Conservation (phyloP, 2,113 vertebrate species). For the Helogale parvula region DNA sequence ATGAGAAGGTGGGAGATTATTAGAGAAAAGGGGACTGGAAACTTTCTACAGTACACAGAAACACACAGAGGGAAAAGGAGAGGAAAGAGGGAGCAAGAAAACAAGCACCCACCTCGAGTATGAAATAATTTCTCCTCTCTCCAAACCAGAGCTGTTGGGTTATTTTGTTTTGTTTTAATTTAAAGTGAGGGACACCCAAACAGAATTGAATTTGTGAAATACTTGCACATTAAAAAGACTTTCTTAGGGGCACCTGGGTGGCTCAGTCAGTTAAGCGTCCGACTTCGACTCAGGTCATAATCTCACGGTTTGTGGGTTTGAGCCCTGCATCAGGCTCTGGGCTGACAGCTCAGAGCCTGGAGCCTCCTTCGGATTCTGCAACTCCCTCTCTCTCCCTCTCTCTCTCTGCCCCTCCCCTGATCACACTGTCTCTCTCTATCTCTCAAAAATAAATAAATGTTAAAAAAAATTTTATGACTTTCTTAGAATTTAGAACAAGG, state of each 20-base stretch:
- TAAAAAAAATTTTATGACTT: no score
- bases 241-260: not conserved
- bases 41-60: not conserved
- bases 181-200: not conserved
- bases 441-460: no score
- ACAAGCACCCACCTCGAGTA: not conserved
- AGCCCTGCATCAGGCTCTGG: no score
- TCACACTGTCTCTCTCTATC: no score
- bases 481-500: slow-evolving; percentile 32
- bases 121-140: not conserved
- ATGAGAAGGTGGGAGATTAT: not conserved
- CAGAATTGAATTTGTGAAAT: not conserved
- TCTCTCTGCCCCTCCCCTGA: no score
- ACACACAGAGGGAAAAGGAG: no score
- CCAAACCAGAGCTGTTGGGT: not conserved
- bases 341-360: no score
- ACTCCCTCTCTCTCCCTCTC: no score
- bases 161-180: not conserved
- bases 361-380: no score
- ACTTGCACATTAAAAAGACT: not conserved
- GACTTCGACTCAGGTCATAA: no score
- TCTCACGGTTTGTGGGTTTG: no score
- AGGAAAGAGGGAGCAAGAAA: not conserved
- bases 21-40: not conserved
- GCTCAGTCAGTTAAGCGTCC: no score